Base-by-base conservation (phyloP, 2,797 vertebrate genomes). In the Scarus forsteni region DNA sequence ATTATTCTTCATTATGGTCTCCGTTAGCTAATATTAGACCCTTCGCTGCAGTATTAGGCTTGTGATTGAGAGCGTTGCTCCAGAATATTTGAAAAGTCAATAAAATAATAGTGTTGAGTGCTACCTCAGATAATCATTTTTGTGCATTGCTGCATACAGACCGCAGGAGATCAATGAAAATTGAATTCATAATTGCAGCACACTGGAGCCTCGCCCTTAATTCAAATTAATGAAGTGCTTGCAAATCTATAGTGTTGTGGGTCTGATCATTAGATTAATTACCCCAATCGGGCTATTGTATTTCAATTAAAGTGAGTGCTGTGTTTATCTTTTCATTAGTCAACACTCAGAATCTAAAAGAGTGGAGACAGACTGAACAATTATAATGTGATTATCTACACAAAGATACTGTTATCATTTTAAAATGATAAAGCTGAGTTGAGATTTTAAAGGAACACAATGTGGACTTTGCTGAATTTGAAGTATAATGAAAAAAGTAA, bases 201-300 rank as follows among this genome's bases (percentile, higher is more conserved):
- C 67, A 58, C 79, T 59, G 79, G 73, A 87, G 70, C 71, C 60
- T 77, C 19, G 40, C 52, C 66, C 60, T 75, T 92, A 92, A 94
- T 91, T 90, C 89, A 90, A 89, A 93, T 91, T 88, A 93, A 94
- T 94, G 88, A 92, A 92, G 88, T 90, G 87, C 73, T 72, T 68
- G 81, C 76, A 83, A 76, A 93, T 92, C 90, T 84, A 90, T 91
- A 91, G 71, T 81, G 86, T 77, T 84, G 81, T 68, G 70, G 80
- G 63, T 83, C 77, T 85, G 84, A 90, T 92, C 84, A 81, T 82
- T 80, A 88, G 81, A 94, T 93, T 89, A 93, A 94, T 92, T 91
- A 91, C 75, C 76, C 64, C 85, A 85, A 90, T 92, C 85, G 75
- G 68, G 43, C 69, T 71, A 90, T 87, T 85, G 89, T 89, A 89